Percentiles rank a stretch among this genome's conserved stretches.
Evolutionary conservation across 2,888 invertebrate species (phyloP).

Genomic region (Torymus tubicola): DNA sequence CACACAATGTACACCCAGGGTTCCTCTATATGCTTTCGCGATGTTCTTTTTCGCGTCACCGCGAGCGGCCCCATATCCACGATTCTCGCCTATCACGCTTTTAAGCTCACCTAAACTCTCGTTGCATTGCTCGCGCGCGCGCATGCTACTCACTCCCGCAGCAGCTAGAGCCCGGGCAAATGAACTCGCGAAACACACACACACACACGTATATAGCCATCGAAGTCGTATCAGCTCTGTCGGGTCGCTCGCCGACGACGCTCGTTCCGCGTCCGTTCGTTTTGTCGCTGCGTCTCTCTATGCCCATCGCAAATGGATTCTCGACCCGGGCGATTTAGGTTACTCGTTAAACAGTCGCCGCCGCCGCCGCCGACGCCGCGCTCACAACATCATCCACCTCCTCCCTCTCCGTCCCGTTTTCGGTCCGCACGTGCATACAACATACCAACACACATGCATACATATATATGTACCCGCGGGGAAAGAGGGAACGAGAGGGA

Average conservation of each 20-base stretch:
- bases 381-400: slow-evolving; percentile 1
- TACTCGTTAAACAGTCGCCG: slow-evolving; percentile 53
- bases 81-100: background rate
- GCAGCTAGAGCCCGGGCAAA: too few species aligned
- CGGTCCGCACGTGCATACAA: background rate
- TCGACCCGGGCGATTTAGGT: slow-evolving; percentile 47
- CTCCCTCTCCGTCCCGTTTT: slow-evolving; percentile 21
- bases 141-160: too few species aligned
- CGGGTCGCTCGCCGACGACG: too few species aligned
- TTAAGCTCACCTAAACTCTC: background rate
- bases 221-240: slow-evolving; percentile 2
- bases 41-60: too few species aligned
- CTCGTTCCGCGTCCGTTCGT: slow-evolving; percentile 18
- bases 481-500: background rate
- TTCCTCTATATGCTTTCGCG: too few species aligned
- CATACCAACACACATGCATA: background rate
- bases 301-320: slow-evolving; percentile 42
- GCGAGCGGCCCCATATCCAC: too few species aligned
- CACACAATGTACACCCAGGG: too few species aligned
- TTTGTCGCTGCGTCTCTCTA: slow-evolving; percentile 14
- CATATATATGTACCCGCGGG: background rate
- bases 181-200: background rate
- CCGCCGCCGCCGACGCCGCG: background rate
- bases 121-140: too few species aligned
- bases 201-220: too few species aligned